Base-by-base conservation (phyloP, 2,797 vertebrate species). In the Adelosebastes latens region DNA sequence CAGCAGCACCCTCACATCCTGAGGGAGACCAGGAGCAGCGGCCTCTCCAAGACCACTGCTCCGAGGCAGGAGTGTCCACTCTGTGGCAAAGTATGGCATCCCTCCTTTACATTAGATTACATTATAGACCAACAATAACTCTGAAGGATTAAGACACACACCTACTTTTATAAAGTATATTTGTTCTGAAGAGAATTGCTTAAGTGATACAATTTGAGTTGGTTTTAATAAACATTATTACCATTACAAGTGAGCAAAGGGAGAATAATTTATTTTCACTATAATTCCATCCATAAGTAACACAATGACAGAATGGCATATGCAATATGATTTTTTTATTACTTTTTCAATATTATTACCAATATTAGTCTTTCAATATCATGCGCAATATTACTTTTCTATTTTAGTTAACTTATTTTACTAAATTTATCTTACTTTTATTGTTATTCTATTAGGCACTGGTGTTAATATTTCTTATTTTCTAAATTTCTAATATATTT, bases 1-100 rank as follows among this genome's bases (percentile, higher is more conserved):
- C 82, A 84, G 36, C 86, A 79, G 31, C 86, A 79, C 22, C 32
- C 76, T 56, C 24, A 32, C 22, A 62, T 80, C 71, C 76, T 77
- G 77, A 88, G 77, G 20, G 87, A 87, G 67, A 82, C 80, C 77
- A 88, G 77, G 67, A 88, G 78, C 63, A 46, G 75, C 4, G 31
- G 72, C 75, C 80, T 79, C 82, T 64, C 69, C 0, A 87, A 79
- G 62, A 90, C 67, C 34, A 83, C 36, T 2, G 20, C 73, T 29
- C 9, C 11, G 24, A 74, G 32, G 2, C 90, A 87, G 36, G 83
- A 90, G 59, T 94, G 94, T 78, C 90, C 74, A 2, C 36, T 92
- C 72, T 95, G 94, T 58, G 18, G 79, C 59, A 95, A 95, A 93
- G 95, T 96, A 90, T 53, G 81, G 4, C 25, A 27, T 70, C 52